These are phyloP conservation scores for Phoeniculus purpureus DNA, from an alignment of 2,797 vertebrate species.

Conservation along the genomic window DNA sequence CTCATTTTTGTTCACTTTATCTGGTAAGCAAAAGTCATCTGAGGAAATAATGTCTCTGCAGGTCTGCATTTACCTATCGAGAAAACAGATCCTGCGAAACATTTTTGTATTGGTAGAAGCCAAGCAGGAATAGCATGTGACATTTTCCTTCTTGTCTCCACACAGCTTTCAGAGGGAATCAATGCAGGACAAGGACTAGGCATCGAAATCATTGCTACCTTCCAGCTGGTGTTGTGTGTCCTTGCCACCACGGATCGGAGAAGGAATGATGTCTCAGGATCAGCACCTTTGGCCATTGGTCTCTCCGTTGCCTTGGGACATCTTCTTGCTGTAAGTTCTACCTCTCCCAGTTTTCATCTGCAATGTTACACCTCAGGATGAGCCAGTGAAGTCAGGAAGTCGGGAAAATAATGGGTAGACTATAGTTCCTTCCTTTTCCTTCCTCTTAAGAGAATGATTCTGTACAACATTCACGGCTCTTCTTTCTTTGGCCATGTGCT, in stretches of 20 bases:
- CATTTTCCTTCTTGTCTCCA: background rate
- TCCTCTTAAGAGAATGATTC: background rate
- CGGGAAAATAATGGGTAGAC: background rate
- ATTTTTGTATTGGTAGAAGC: rapidly evolving
- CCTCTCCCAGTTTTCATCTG: background rate
- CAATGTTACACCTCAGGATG: rapidly evolving
- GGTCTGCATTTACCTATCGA: rapidly evolving
- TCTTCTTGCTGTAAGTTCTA: constrained; percentile 89
- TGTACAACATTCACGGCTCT: background rate
- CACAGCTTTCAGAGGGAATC: constrained; percentile 77
- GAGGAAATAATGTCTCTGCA: background rate
- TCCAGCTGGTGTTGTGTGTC: constrained; percentile 96
- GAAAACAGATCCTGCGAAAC: background rate
- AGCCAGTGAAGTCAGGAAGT: background rate
- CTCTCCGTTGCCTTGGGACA: constrained; percentile 94
- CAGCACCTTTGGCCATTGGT: constrained; percentile 92
- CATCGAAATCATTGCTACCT: constrained; percentile 92
- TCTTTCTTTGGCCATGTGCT: background rate
- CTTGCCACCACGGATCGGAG: constrained; percentile 94
- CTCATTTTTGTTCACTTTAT: background rate
- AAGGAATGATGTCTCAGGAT: constrained; percentile 89
- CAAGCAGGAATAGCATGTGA: background rate
- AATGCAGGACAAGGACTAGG: constrained; percentile 90
- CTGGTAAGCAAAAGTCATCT: background rate
- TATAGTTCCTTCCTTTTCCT: background rate